Evolutionary conservation across 2,797 vertebrate genomes (phyloP), one percentile per base, ranked within the genome.

Genomic region (Poeciliopsis presidionis): DNA sequence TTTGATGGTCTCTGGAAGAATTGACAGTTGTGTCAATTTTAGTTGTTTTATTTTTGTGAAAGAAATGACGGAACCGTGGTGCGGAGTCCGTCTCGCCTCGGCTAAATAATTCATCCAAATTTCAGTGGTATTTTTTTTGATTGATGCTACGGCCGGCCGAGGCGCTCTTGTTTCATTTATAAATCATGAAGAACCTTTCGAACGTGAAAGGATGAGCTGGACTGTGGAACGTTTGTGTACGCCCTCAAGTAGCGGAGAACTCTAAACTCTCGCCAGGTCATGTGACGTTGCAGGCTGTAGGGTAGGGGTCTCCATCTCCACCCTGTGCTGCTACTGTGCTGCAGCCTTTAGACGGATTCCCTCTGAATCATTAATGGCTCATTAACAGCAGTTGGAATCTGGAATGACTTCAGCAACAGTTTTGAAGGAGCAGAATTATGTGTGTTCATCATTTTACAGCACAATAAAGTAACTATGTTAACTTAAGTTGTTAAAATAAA

Each of bases 1-100:
- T 77, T 86, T 71, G 33, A 57, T 76, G 65, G 74, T 13, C 18
- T 43, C 18, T 28, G 7, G 79, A 82, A 69, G 55, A 77, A 74
- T 77, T 39, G 25, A 4, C 8, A 45, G 59, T 46, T 18, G 71
- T 20, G 74, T 43, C 47, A 77, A 73, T 33, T 74, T 39, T 4
- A 36, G 43, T 3, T 28, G 65, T 53, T 13, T 12, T 36, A 14
- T 69, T 57, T 16, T 14, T 30, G 20, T 46, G 53, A 14, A 79
- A 1, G 16, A 25, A 53, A 65, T 4, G 61, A 51, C 74, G 18
- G 36, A 36, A 78, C 76, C 20, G 7, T 36, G 59, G 47, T 53
- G 33, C 18, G 22, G 55, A 63, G 57, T 45, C 51, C 47, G 75
- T 9, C 73, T 47, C 25, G 55, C 0, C 67, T 9, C 28, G 7